Evolutionary conservation across 2,797 vertebrate species (phyloP).

Genomic region (Echiichthys vipera): DNA sequence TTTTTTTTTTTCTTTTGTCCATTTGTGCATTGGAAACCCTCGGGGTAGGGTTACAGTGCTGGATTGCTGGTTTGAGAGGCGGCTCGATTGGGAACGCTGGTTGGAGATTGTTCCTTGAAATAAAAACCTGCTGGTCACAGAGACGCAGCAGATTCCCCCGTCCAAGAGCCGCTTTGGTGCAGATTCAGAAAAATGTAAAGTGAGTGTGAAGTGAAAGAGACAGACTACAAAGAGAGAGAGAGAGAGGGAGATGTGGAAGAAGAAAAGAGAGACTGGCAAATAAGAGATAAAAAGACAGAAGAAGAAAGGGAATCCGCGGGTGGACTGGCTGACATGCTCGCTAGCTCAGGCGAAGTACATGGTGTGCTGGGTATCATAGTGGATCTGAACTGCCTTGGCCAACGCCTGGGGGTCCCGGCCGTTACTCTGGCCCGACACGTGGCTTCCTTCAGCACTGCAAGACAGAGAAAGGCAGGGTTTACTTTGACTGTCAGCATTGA

Average conservation of each 20-base stretch:
- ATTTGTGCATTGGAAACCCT: conserved; percentile 86
- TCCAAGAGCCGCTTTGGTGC: conserved; percentile 82
- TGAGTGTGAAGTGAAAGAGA: conserved; percentile 47
- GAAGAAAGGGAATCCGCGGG: conserved; percentile 53
- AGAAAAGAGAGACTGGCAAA: conserved; percentile 48
- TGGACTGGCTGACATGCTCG: conserved; percentile 72
- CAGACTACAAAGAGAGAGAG: conserved; percentile 34
- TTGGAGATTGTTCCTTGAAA: conserved; percentile 58
- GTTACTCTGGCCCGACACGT: conserved; percentile 99
- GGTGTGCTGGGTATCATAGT: conserved; percentile 99
- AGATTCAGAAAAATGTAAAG: conserved; percentile 70
- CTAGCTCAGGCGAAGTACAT: conserved; percentile 98
- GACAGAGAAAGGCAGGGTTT: conserved; percentile 18
- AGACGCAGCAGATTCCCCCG: conserved; percentile 56
- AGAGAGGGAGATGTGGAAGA: conserved; percentile 15
- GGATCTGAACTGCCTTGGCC: conserved; percentile 99
- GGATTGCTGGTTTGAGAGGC: conserved; percentile 92
- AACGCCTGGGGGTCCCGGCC: conserved; percentile 97
- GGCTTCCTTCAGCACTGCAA: conserved; percentile 96
- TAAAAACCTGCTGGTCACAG: conserved; percentile 45
- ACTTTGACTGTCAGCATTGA: neutral
- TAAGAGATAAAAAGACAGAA: conserved; percentile 30
- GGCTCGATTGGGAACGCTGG: conserved; percentile 78
- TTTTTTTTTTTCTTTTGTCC: conserved; percentile 31
- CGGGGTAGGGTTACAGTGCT: conserved; percentile 86